These are phyloP conservation scores for Gymnothorax reevesii DNA, from an alignment of 2,797 vertebrate genomes.

Conservation along the genomic window DNA sequence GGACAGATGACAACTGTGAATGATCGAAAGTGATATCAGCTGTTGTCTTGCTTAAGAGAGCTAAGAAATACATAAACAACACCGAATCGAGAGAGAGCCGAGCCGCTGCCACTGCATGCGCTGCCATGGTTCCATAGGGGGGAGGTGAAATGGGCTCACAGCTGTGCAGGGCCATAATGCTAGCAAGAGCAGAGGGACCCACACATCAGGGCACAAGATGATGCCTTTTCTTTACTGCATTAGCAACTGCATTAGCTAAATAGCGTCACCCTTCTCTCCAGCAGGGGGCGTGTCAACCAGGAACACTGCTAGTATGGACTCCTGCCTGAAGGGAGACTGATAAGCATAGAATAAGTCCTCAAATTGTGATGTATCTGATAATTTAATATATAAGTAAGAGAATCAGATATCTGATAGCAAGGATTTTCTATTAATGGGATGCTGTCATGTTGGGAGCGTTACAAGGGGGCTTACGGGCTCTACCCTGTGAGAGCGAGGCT, in stretches of 20 bases:
- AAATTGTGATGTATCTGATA: neutral
- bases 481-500: constrained; percentile 11
- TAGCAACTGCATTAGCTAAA: neutral
- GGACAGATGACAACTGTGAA: too few relatives aligned
- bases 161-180: too few relatives aligned
- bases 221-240: too few relatives aligned
- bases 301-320: neutral
- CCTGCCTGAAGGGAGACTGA: neutral
- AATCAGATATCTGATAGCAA: neutral
- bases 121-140: too few relatives aligned
- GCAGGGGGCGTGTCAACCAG: neutral
- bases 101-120: too few relatives aligned
- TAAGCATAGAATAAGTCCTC: neutral
- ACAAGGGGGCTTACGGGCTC: neutral
- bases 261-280: neutral
- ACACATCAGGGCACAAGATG: too few relatives aligned
- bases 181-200: too few relatives aligned
- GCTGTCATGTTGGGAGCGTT: neutral
- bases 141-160: too few relatives aligned
- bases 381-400: neutral
- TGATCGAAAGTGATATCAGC: too few relatives aligned
- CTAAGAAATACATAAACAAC: too few relatives aligned
- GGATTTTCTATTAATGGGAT: neutral
- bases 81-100: too few relatives aligned
- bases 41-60: too few relatives aligned